Evolutionary conservation across 2,113 vertebrate species (phyloP), one percentile per base, ranked within the genome.

Genomic region (Butorides virescens): DNA sequence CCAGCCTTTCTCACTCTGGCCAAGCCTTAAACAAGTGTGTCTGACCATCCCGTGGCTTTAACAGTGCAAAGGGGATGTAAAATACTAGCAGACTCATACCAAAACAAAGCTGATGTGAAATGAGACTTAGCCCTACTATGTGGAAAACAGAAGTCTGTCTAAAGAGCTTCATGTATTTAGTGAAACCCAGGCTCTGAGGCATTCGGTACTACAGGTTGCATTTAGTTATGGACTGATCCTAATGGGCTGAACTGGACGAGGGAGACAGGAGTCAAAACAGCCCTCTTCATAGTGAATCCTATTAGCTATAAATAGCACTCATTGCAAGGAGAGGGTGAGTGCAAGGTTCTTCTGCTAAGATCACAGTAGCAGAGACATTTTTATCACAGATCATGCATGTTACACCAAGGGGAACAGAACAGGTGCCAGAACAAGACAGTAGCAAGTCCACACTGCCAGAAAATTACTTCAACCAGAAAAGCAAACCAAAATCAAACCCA

Each of bases 221-320:
- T 21, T 10, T 34, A 68, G 44, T 34, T 29, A 61, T 3, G 20
- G 53, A 61, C 32, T 68, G 53, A 71, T 61, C 42, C 76, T 73
- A 42, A 78, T 11, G 26, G 82, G 47, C 55, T 84, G 63, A 89
- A 56, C 67, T 29, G 65, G 68, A 62, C 4, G 6, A 93, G 75
- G 65, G 61, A 90, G 61, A 58, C 62, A 72, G 65, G 17, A 95
- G 77, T 53, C 87, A 85, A 67, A 94, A 19, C 59, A 95, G 92
- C 70, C 84, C 84, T 84, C 72, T 46, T 56, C 75, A 18, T 4
- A 73, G 42, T 7, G 85, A 96, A 96, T 94, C 95, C 90, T 95
- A 75, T 94, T 91, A 95, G 72, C 90, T 61, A 87, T 46, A 95
- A 93, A 92, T 89, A 94, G 77, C 37, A 62, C 61, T 16, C 46